Base-by-base conservation (phyloP, 2,888 invertebrate species). In the Caenorhabditis panamensis region DNA sequence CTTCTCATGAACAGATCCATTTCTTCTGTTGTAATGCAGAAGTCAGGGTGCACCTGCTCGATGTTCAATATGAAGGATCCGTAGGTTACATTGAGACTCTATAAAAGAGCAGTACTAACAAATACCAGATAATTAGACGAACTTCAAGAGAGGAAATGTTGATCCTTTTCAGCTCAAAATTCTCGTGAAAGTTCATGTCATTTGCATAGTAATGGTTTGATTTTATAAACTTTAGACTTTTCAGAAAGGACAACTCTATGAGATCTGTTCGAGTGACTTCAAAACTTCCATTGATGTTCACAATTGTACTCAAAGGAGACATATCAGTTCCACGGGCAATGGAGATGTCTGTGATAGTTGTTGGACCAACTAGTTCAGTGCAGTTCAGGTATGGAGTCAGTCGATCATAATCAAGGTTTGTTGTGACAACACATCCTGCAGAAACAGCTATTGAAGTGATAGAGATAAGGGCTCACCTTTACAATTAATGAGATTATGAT, bases 21-120 rank as follows among this genome's bases (percentile, higher is more conserved):
- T 62, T 71, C 69, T 0, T 26, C 4, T 1, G 44, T 53, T 5
- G 61, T 71, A 13, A 71, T 28, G 44, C 69, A 71, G 41, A 71
- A 71, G 24, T 71, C 61, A 1, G 24, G 28, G 18, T 71, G 36
- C 11, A 62, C 41, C 2, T n/a, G 1, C 28, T 53, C 28, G 1
- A 71, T 13, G 36, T 20, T 61, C 2, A 62, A n/a, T 0, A 16
- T 8, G 53, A 71, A 53, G 5, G 13, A 16, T 18, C 22, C 53
- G n/a, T 26, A 5, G 26, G 9, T 44, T 11, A 51, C 20, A n/a
- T 28, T 22, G 36, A 68, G 41, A 26, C 44, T 41, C 53, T 59
- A 49, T 36, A 69, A 58, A 1, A 20, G 3, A 36, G 44, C 0
- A 4, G 0, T 49, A 6, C 1, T 36, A 13, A 5, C 11, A 22